Conservation (phyloP, 1,140 invertebrate genomes). For the Drepana arcuata region DNA sequence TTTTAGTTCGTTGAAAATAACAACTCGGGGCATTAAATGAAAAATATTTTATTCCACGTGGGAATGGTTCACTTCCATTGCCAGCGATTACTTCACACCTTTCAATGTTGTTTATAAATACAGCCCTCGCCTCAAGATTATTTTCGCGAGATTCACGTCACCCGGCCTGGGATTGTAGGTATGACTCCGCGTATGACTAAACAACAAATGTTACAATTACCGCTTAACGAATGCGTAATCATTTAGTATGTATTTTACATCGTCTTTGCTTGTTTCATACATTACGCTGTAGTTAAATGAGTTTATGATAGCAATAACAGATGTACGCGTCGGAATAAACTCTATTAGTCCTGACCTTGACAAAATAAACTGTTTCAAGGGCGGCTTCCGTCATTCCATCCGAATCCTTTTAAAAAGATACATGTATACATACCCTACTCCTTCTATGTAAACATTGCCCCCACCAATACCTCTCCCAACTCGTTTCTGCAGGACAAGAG, state of each 20-base stretch:
- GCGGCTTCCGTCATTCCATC: slow-evolving; percentile 21
- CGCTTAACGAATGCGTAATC: slow-evolving; percentile 35
- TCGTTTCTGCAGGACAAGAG: too few relatives aligned
- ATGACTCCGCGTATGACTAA: slow-evolving; percentile 56
- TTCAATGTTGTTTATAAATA: slow-evolving; percentile 33
- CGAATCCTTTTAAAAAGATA: slow-evolving; percentile 22
- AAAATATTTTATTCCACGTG: too few relatives aligned
- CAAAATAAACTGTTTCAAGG: slow-evolving; percentile 39
- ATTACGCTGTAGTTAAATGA: too few relatives aligned
- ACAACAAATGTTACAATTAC: slow-evolving; percentile 35
- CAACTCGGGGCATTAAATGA: too few relatives aligned
- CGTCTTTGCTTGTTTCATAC: too few relatives aligned
- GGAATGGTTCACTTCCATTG: slow-evolving; percentile 21
- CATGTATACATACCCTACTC: too few relatives aligned
- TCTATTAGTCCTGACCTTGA: slow-evolving; percentile 38
- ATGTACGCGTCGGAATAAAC: too few relatives aligned
- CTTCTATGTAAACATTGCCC: too few relatives aligned
- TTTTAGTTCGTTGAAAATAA: too few relatives aligned
- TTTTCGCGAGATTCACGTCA: slow-evolving; percentile 52
- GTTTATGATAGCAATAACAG: too few relatives aligned
- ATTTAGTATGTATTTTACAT: too few relatives aligned
- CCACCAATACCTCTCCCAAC: slow-evolving; percentile 11
- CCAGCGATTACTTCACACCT: slow-evolving; percentile 24
- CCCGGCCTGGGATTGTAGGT: slow-evolving; percentile 38
- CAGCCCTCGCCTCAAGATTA: slow-evolving; percentile 30